These are phyloP conservation scores for Andrena trimmerana DNA, from an alignment of 2,888 invertebrate species.

Conservation along the genomic window DNA sequence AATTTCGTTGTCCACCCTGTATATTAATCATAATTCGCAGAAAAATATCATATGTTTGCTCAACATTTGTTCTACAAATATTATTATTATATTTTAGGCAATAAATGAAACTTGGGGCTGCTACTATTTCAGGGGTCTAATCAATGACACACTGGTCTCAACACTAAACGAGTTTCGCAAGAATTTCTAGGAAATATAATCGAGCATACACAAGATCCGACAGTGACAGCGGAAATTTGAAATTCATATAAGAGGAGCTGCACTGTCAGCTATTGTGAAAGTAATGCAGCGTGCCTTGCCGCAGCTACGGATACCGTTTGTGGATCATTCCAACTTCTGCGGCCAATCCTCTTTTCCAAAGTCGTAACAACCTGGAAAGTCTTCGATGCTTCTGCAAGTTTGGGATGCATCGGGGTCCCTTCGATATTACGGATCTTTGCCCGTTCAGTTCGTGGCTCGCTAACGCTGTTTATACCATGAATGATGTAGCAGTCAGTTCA, in stretches of 20 bases:
- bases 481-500: constrained; percentile 64
- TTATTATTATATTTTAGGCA: no score
- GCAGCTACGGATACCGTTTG: constrained; percentile 24
- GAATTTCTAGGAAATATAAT: constrained; percentile 12
- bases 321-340: constrained; percentile 30
- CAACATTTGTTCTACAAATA: no score
- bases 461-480: constrained; percentile 67
- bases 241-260: constrained; percentile 32
- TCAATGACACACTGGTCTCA: no score
- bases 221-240: constrained; percentile 8
- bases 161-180: no score
- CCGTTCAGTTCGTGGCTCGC: constrained; percentile 54
- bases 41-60: no score
- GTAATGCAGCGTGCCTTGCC: constrained; percentile 15
- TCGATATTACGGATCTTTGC: constrained; percentile 63
- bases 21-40: no score
- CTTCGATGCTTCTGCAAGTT: constrained; percentile 43
- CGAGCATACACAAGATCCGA: neutral
- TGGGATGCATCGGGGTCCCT: constrained; percentile 34
- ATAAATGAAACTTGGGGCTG: no score
- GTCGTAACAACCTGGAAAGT: constrained; percentile 43
- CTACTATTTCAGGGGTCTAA: no score
- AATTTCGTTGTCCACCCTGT: no score
- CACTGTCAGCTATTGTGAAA: constrained; percentile 33
- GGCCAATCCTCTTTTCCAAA: constrained; percentile 52